Conservation (phyloP, 2,888 invertebrate species). For the Leptura quadrifasciata region DNA sequence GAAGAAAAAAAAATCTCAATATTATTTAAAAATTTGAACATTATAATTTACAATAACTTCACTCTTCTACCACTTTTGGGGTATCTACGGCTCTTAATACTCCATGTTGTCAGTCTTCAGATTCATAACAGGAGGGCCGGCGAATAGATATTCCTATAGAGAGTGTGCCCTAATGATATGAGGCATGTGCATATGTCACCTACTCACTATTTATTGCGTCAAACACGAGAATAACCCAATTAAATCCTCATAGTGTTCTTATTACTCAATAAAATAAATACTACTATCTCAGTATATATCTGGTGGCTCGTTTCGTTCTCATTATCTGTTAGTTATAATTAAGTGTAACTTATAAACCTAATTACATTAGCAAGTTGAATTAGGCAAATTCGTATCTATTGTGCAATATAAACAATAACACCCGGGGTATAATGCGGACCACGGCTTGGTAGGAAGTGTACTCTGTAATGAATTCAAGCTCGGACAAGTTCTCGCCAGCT, state of each 20-base stretch:
- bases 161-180: too few relatives aligned
- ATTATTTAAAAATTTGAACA: too few relatives aligned
- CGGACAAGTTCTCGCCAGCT: constrained; percentile 43
- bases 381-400: constrained; percentile 29
- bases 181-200: too few relatives aligned
- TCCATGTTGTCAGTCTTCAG: too few relatives aligned
- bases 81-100: too few relatives aligned
- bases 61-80: too few relatives aligned
- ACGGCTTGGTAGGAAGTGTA: constrained; percentile 44
- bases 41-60: too few relatives aligned
- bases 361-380: constrained; percentile 29
- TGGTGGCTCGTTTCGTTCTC: background rate
- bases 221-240: too few relatives aligned
- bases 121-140: too few relatives aligned
- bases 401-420: constrained; percentile 39
- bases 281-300: background rate
- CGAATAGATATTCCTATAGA: too few relatives aligned
- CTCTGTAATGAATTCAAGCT: constrained; percentile 48
- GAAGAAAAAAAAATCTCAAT: too few relatives aligned
- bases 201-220: too few relatives aligned
- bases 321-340: background rate
- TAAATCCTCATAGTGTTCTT: background rate
- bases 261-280: background rate
- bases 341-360: constrained; percentile 12
- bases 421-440: constrained; percentile 11